Conservation (phyloP, 2,888 invertebrate genomes). For the Aromia moschata region DNA sequence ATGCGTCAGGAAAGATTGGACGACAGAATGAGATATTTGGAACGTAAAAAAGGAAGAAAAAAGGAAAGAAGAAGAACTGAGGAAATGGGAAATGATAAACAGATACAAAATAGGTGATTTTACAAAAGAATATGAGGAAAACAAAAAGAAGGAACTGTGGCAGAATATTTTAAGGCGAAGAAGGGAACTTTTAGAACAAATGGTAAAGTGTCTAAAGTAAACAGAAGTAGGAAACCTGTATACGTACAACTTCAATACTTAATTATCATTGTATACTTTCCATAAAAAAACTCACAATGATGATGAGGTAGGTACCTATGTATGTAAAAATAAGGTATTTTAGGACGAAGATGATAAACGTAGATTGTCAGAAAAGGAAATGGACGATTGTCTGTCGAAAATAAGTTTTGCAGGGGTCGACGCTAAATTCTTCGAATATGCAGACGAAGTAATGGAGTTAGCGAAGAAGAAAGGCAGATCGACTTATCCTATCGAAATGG, state of each 20-base stretch:
- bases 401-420: constrained; percentile 64
- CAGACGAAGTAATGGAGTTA: constrained; percentile 63
- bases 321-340: constrained; percentile 20
- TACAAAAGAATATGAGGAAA: constrained; percentile 62
- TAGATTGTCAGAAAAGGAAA: constrained; percentile 45
- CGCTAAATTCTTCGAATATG: constrained; percentile 66
- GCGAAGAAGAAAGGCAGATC: constrained; percentile 62
- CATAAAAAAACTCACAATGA: too few species aligned
- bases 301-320: too few species aligned
- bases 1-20: constrained; percentile 51
- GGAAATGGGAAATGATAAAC: constrained; percentile 69
- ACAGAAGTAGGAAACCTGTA: too few species aligned
- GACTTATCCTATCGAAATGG: constrained; percentile 62
- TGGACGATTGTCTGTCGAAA: constrained; percentile 60
- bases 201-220: too few species aligned
- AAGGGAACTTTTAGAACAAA: constrained; percentile 63
- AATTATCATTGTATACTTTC: too few species aligned
- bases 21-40: constrained; percentile 53
- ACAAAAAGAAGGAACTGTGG: constrained; percentile 59
- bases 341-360: constrained; percentile 46
- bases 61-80: constrained; percentile 61
- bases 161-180: constrained; percentile 63
- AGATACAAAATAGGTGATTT: constrained; percentile 67
- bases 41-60: constrained; percentile 56
- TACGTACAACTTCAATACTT: too few species aligned